Base-by-base conservation (phyloP, 1,140 invertebrate genomes). In the Drosophila pectinifera region DNA sequence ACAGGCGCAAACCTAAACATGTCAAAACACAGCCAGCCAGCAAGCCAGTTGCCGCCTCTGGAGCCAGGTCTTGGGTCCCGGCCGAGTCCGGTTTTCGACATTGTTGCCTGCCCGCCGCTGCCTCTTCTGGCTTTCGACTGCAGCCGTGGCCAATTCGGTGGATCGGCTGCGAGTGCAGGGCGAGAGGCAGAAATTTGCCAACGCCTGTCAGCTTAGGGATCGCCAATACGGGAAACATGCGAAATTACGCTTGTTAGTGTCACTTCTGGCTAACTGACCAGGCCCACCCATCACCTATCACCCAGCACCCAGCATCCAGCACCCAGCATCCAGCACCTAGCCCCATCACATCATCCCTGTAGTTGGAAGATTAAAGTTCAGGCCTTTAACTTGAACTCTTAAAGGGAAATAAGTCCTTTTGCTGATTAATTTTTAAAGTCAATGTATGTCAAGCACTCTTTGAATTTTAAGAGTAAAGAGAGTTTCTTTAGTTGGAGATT, bases 1-100 rank as follows among this genome's bases (percentile, higher is more conserved):
- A 92, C 91, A 92, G 89, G 91, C 91, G 81, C 91, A 92, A 91
- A 91, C 90, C 91, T 91, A 92, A 92, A 92, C 88, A 92, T 92
- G 90, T 92, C 91, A 92, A 92, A 92, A 92, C 91, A 86, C 84
- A 89, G 80, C 83, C 73, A 36, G 24, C 61, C 54, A 63, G 51
- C 28, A 56, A 58, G 73, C 54, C 13, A 76, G 82, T 86, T 83
- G 76, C 42, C 69, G 75, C 70, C 65, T 80, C 73, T 74, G 64
- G 68, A 75, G 48, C 45, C 62, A 55, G 62, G 56, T 69, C 51
- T 54, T 69, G 74, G 70, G 46, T 42, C 48, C 57, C 43, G 41
- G 13, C 38, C 11, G 45, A 26, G 56, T 80, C 63, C 79, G 80
- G 56, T 68, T 67, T 78, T 70, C 36, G 48, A 74, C 72, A 59